These are phyloP conservation scores for Dinocampus coccinellae DNA, from an alignment of 2,888 invertebrate species.

Conservation along the genomic window DNA sequence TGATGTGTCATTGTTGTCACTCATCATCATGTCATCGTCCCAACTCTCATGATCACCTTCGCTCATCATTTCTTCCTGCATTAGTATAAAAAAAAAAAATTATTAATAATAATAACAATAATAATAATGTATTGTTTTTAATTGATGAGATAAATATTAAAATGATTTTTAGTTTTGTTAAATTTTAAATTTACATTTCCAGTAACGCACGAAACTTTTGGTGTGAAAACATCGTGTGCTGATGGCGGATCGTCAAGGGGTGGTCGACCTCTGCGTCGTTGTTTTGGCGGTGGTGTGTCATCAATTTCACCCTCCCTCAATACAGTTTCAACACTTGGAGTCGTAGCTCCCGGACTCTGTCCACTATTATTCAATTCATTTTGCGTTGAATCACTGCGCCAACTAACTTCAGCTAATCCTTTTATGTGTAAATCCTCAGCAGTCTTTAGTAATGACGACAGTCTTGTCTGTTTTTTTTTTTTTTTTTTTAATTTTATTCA, in stretches of 20 bases:
- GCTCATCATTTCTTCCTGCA: slow-evolving; percentile 66
- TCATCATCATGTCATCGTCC: slow-evolving; percentile 66
- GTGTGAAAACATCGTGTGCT: slow-evolving; percentile 70
- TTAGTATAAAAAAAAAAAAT: neutral
- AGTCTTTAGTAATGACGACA: slow-evolving; percentile 89
- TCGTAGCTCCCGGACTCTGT: slow-evolving; percentile 61
- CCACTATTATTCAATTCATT: slow-evolving; percentile 62
- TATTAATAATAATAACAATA: neutral
- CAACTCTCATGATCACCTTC: slow-evolving; percentile 67
- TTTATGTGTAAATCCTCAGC: slow-evolving; percentile 93
- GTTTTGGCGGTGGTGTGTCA: slow-evolving; percentile 70
- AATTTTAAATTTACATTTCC: slow-evolving; percentile 62
- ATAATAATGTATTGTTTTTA: no score
- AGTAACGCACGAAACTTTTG: slow-evolving; percentile 71
- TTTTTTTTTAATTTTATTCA: neutral
- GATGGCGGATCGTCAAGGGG: slow-evolving; percentile 76
- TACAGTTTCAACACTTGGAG: slow-evolving; percentile 64
- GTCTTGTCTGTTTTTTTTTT: slow-evolving; percentile 77
- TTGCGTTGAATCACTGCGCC: slow-evolving; percentile 73
- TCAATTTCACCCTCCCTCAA: slow-evolving; percentile 63
- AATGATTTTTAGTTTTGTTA: no score
- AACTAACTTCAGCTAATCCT: slow-evolving; percentile 90
- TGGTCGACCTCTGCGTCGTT: slow-evolving; percentile 77
- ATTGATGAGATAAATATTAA: slow-evolving; percentile 26
- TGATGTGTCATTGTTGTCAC: slow-evolving; percentile 64